Evolutionary conservation across 92 coral and sea anemone genomes (phyloP).

Genomic region (Palythoa grandis): DNA sequence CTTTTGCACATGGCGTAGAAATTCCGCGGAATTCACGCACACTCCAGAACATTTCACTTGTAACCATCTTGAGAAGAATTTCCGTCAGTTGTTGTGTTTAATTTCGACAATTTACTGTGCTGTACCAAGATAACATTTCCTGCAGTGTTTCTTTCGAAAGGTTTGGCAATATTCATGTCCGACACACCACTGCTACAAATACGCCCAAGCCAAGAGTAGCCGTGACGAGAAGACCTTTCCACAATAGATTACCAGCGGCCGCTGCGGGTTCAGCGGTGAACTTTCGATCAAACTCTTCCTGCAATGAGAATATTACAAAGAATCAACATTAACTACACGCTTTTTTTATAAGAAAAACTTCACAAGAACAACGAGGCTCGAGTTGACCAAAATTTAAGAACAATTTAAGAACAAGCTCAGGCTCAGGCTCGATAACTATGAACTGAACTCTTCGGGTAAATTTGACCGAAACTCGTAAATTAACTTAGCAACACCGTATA

Average conservation of each 20-base stretch:
- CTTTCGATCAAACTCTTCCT: constrained; percentile 28
- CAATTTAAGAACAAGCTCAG: too few species aligned
- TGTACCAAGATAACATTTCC: not conserved
- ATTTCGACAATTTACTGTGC: not conserved
- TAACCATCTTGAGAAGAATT: not conserved
- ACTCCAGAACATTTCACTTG: not conserved
- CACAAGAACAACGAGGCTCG: too few species aligned
- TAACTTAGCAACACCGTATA: too few species aligned
- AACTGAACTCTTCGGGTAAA: too few species aligned
- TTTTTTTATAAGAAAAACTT: too few species aligned
- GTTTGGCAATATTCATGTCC: not conserved
- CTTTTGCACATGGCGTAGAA: too few species aligned
- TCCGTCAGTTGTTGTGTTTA: not conserved
- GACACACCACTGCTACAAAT: constrained; percentile 41
- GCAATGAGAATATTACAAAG: not conserved
- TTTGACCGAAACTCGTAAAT: too few species aligned
- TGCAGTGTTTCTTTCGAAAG: not conserved
- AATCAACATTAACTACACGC: not conserved
- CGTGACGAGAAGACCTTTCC: constrained; percentile 64
- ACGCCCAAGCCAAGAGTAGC: constrained; percentile 74
- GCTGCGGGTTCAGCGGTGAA: constrained; percentile 16
- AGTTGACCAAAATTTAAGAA: too few species aligned
- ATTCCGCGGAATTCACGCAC: not conserved
- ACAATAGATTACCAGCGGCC: constrained; percentile 18
- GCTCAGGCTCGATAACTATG: too few species aligned